Conservation (phyloP, 2,888 invertebrate genomes). For the Lasioglossum oenotherae region DNA sequence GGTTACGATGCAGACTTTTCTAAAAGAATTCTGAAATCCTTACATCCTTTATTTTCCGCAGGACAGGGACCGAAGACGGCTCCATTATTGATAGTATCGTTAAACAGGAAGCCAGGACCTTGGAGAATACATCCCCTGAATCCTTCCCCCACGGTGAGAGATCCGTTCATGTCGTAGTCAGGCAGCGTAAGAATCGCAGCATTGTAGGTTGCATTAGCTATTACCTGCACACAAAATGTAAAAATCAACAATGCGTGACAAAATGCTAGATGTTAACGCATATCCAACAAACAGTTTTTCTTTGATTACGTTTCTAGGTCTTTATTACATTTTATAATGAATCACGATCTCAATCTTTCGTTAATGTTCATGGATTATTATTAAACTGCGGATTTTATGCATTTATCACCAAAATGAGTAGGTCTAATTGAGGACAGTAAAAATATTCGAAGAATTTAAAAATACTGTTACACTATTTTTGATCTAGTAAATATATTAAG, state of each 20-base stretch:
- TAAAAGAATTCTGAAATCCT: conserved; percentile 74
- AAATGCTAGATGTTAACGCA: background rate
- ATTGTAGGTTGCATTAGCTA: conserved; percentile 92
- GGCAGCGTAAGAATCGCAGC: conserved; percentile 90
- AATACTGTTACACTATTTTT: too few species aligned
- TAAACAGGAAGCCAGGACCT: conserved; percentile 94
- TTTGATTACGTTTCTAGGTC: too few species aligned
- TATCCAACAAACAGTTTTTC: background rate
- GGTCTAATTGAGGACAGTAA: too few species aligned
- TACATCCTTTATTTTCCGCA: conserved; percentile 90
- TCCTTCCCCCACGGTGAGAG: conserved; percentile 91
- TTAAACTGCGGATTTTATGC: too few species aligned
- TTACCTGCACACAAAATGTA: conserved; percentile 85
- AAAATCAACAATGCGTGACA: background rate
- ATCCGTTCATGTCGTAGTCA: conserved; percentile 90
- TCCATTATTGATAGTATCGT: conserved; percentile 88
- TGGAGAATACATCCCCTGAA: conserved; percentile 94
- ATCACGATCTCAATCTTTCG: too few species aligned
- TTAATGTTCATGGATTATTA: too few species aligned
- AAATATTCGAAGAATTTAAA: too few species aligned
- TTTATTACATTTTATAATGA: too few species aligned
- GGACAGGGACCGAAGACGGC: conserved; percentile 92
- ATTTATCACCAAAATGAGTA: too few species aligned
- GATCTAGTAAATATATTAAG: too few species aligned
- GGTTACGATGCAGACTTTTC: background rate